phyloP scores from a whole-genome alignment of 2,888 invertebrate species.

The Dryomyza anilis region DNA sequence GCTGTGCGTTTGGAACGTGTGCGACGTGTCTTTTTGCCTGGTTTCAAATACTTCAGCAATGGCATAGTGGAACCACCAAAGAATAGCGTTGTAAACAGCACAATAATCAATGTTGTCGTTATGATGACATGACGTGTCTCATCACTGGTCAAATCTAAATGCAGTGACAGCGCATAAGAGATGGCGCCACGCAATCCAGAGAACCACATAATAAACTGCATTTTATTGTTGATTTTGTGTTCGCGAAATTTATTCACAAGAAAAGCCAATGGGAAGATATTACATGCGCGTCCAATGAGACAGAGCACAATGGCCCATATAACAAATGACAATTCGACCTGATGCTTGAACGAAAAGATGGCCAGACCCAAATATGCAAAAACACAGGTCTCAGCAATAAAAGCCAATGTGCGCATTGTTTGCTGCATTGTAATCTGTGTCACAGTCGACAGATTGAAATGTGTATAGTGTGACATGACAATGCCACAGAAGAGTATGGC shows the following conservation, averaged over 20 bases:
- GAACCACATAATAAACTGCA: conserved; percentile 99
- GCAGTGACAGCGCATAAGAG: conserved; percentile 95
- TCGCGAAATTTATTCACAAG: conserved; percentile 95
- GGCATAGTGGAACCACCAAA: conserved; percentile 99
- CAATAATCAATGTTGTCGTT: conserved; percentile 97
- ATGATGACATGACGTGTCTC: conserved; percentile 96
- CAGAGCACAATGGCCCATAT: conserved; percentile 94
- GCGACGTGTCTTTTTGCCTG: conserved; percentile 57
- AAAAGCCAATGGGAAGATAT: conserved; percentile 93
- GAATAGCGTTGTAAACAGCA: conserved; percentile 91
- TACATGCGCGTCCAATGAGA: conserved; percentile 90
- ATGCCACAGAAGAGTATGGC: conserved; percentile 98
- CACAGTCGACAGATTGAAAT: conserved; percentile 96
- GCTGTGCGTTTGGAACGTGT: conserved; percentile 46
- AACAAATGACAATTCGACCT: conserved; percentile 88
- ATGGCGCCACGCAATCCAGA: conserved; percentile 96
- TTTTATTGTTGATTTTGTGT: conserved; percentile 96
- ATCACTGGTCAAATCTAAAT: conserved; percentile 85
- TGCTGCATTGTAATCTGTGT: conserved; percentile 99
- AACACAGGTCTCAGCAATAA: conserved; percentile 98
- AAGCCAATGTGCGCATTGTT: conserved; percentile 93
- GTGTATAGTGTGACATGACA: conserved; percentile 99
- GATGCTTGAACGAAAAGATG: conserved; percentile 88
- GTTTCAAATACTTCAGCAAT: conserved; percentile 85
- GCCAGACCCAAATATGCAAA: conserved; percentile 88